Evolutionary conservation across 2,888 invertebrate species (phyloP).

Genomic region (Napeogenes sylphis): DNA sequence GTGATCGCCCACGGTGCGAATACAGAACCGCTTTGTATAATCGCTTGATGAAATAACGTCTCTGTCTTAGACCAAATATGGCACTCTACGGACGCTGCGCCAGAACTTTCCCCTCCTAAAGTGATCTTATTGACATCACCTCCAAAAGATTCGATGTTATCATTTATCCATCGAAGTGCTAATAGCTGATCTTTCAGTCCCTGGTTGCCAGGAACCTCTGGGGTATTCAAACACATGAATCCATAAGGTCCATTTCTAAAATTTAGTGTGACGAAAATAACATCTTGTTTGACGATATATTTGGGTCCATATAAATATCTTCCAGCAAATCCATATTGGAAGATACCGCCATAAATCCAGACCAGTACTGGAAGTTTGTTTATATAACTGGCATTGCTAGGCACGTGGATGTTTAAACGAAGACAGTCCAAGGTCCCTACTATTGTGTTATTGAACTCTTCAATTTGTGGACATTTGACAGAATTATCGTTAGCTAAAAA

Average conservation of each 20-base stretch:
- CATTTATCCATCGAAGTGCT: conserved; percentile 42
- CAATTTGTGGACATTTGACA: conserved; percentile 41
- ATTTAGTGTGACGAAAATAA: conserved; percentile 42
- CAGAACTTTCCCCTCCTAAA: conserved; percentile 38
- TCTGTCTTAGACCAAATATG: conserved; percentile 37
- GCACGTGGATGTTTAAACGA: conserved; percentile 79
- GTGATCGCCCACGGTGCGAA: conserved; percentile 28
- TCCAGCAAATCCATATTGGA: too few species aligned
- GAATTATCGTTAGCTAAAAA: conserved; percentile 44
- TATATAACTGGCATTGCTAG: conserved; percentile 38
- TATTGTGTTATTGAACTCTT: conserved; percentile 34
- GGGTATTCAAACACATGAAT: conserved; percentile 40
- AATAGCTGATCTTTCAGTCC: conserved; percentile 43
- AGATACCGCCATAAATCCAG: conserved; percentile 47
- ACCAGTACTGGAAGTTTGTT: conserved; percentile 48
- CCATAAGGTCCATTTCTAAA: conserved; percentile 43
- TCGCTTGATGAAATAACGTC: conserved; percentile 38
- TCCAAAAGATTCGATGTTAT: conserved; percentile 42
- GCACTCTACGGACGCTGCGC: conserved; percentile 31
- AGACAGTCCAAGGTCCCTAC: conserved; percentile 65
- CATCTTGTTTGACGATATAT: conserved; percentile 25
- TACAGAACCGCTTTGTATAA: conserved; percentile 41
- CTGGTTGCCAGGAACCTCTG: conserved; percentile 44
- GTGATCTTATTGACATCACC: conserved; percentile 40
- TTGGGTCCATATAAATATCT: too few species aligned